phyloP scores from a whole-genome alignment of 2,888 invertebrate genomes.

The Crossocerus cetratus region DNA sequence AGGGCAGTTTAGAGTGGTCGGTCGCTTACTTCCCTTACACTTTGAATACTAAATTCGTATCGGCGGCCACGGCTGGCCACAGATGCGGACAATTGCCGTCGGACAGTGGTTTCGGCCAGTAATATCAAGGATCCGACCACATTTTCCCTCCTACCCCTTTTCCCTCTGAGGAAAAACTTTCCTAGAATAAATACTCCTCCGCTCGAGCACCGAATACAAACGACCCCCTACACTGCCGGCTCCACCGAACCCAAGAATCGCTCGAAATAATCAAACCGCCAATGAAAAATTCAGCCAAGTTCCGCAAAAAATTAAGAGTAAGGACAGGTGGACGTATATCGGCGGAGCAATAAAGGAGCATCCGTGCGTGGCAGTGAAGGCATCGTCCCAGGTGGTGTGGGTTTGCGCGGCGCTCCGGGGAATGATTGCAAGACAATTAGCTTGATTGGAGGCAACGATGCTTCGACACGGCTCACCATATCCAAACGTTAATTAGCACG shows the following conservation, averaged over 20 bases:
- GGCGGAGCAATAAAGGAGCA: not conserved
- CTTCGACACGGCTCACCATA: constrained; percentile 59
- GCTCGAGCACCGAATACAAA: too few species aligned
- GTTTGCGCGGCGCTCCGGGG: constrained; percentile 25
- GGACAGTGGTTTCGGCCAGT: too few species aligned
- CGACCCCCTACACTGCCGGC: too few species aligned
- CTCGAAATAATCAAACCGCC: too few species aligned
- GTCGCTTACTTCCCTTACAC: constrained; percentile 25
- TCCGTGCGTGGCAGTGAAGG: not conserved
- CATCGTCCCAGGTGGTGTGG: not conserved
- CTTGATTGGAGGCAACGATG: constrained; percentile 59
- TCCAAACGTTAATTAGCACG: constrained; percentile 68
- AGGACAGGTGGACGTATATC: too few species aligned
- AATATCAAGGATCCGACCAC: too few species aligned
- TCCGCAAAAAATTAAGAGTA: too few species aligned
- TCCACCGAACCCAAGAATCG: too few species aligned
- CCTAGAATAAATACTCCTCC: too few species aligned
- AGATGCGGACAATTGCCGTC: constrained; percentile 29
- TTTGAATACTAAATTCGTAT: constrained; percentile 11
- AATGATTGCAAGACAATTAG: constrained; percentile 58
- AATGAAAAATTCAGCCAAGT: too few species aligned
- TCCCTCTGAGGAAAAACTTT: too few species aligned
- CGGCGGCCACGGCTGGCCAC: not conserved
- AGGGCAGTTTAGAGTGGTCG: constrained; percentile 26
- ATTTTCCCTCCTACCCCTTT: too few species aligned